A percentile compares a stretch with the other conserved stretches of the same genome.
Conservation (phyloP, 2,888 invertebrate genomes). For the Halictus ligatus region DNA sequence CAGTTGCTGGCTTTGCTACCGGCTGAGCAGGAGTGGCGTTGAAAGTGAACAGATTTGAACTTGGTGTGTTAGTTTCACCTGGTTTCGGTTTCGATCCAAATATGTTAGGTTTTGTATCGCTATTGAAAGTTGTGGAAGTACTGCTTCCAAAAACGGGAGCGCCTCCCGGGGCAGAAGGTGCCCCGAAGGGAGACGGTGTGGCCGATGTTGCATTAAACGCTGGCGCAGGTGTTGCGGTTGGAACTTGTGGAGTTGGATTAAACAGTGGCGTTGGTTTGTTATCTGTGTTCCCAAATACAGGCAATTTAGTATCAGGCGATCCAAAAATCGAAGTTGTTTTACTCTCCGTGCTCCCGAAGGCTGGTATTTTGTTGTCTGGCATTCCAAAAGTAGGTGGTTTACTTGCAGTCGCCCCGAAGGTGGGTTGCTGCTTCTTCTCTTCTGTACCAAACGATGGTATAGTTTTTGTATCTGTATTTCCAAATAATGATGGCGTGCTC, state of each 20-base stretch:
- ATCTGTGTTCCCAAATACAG: slow-evolving; percentile 59
- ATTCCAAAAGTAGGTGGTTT: slow-evolving; percentile 68
- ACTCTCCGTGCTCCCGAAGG: slow-evolving; percentile 67
- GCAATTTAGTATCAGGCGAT: slow-evolving; percentile 50
- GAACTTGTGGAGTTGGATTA: slow-evolving; percentile 61
- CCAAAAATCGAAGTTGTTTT: slow-evolving; percentile 69
- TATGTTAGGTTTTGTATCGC: slow-evolving; percentile 66
- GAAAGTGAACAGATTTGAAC: slow-evolving; percentile 75
- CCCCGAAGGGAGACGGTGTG: slow-evolving; percentile 62
- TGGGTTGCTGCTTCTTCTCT: slow-evolving; percentile 66
- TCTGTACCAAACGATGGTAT: slow-evolving; percentile 64
- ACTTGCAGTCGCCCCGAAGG: slow-evolving; percentile 67
- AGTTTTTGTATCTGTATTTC: slow-evolving; percentile 53
- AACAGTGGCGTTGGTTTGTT: slow-evolving; percentile 66
- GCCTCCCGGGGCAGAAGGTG: slow-evolving; percentile 42
- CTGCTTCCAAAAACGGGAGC: slow-evolving; percentile 71
- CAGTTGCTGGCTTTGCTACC: slow-evolving; percentile 59
- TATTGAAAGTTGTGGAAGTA: slow-evolving; percentile 60
- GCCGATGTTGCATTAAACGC: slow-evolving; percentile 42
- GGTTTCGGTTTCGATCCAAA: slow-evolving; percentile 70
- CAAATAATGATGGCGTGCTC: slow-evolving; percentile 62
- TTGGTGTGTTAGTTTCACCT: slow-evolving; percentile 58
- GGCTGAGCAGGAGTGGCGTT: slow-evolving; percentile 68
- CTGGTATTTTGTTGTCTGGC: slow-evolving; percentile 65
- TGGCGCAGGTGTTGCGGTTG: slow-evolving; percentile 52